phyloP scores from a whole-genome alignment of 2,888 invertebrate species.

The Antheraea yamamai region DNA sequence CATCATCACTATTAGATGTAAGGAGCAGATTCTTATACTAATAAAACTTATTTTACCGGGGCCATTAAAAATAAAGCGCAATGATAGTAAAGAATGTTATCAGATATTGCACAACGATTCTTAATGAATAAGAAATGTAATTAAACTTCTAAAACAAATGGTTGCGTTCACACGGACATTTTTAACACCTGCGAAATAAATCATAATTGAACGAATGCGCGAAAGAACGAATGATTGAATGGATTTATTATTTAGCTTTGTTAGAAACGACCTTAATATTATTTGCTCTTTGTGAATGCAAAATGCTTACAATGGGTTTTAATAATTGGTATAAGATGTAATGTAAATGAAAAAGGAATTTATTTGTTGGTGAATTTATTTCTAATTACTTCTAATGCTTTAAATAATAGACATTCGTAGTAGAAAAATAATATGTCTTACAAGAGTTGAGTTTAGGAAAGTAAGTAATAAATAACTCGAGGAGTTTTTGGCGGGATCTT shows the following conservation, averaged over 20 bases:
- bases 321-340: not conserved
- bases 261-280: constrained; percentile 40
- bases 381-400: not conserved
- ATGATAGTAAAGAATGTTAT: not conserved
- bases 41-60: too few relatives aligned
- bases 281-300: constrained; percentile 8
- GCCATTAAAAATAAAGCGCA: not conserved
- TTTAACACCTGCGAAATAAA: constrained; percentile 39
- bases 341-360: not conserved
- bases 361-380: not conserved
- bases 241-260: constrained; percentile 42
- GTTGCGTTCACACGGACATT: constrained; percentile 33
- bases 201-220: constrained; percentile 28
- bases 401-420: too few relatives aligned
- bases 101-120: constrained; percentile 15
- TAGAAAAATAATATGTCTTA: too few relatives aligned
- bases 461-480: too few relatives aligned
- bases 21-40: not conserved
- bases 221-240: constrained; percentile 31
- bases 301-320: constrained; percentile 1
- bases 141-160: constrained; percentile 28
- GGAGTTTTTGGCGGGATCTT: too few relatives aligned
- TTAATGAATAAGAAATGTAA: constrained; percentile 27
- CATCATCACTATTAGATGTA: too few relatives aligned
- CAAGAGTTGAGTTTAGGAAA: too few relatives aligned